Evolutionary conservation across 2,888 invertebrate species (phyloP).

Genomic region (Sesia apiformis): DNA sequence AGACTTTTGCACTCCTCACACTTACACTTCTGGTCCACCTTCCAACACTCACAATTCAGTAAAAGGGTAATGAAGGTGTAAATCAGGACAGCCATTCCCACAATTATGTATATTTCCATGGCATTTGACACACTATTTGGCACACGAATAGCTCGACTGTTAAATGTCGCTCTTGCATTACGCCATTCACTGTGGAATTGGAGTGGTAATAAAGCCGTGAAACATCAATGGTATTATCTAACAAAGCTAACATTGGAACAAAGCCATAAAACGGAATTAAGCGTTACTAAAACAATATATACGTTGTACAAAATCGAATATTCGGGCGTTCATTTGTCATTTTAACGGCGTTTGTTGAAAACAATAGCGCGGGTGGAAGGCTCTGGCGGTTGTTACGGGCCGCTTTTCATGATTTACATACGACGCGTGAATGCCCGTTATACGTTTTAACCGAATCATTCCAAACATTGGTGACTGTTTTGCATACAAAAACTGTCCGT

Average conservation of each 20-base stretch:
- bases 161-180: background rate
- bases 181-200: conserved; percentile 2
- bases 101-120: conserved; percentile 60
- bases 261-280: conserved; percentile 1
- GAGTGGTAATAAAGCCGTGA: conserved; percentile 1
- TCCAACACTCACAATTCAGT: conserved; percentile 49
- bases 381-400: conserved; percentile 6
- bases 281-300: background rate
- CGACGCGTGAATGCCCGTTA: conserved; percentile 18
- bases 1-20: conserved; percentile 57
- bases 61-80: conserved; percentile 45
- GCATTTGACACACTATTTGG: conserved; percentile 17
- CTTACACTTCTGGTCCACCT: conserved; percentile 41
- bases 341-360: conserved; percentile 30
- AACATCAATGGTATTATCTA: conserved; percentile 22
- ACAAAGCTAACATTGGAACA: no score
- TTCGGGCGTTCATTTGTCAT: conserved; percentile 31
- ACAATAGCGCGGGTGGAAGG: conserved; percentile 9
- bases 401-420: conserved; percentile 34
- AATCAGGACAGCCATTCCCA: conserved; percentile 56
- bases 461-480: conserved; percentile 31
- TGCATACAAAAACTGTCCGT: conserved; percentile 32
- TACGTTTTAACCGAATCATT: conserved; percentile 34
- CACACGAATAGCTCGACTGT: conserved; percentile 5
- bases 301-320: conserved; percentile 22